Evolutionary conservation across 2,797 vertebrate species (phyloP), one percentile per base, ranked within the genome.

Genomic region (Leuciscus waleckii): DNA sequence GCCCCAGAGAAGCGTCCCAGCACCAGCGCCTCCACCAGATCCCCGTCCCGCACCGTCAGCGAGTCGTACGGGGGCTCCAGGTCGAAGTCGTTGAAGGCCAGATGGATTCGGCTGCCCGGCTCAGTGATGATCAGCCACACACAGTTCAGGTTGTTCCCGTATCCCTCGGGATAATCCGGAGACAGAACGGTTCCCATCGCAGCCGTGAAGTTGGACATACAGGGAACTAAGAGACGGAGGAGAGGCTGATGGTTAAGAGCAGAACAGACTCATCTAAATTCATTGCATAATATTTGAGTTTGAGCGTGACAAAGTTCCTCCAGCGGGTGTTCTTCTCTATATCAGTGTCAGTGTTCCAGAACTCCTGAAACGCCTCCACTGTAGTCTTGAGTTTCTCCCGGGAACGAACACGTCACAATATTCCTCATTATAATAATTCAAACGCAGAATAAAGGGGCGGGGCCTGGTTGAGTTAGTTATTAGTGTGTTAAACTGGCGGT

Each of bases 131-230:
- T 98, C 85, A 98, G 96, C 98, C 98, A 99, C 85, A 99, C 97
- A 29, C 98, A 99, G 91, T 99, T 99, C 90, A 99, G 95, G 90
- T 99, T 99, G 94, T 99, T 99, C n/a, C 98, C 98, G 70, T 99
- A 99, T 77, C 98, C 98, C 81, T 99, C 98, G 39, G 98, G 98
- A 93, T 99, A 99, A 92, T 99, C 98, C 0, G 98, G 98, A 78
- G 98, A 99, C 89, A 99, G 94, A 46, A 99, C 98, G 0, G 98
- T 99, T 84, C 98, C 98, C 96, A 97, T 96, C 0, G 98, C 97
- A 65, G 97, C 98, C 16, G 98, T 99, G 90, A 99, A 99, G 95
- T 99, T 99, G 89, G 98, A 99, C 88, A 99, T 97, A 90, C 98
- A 99, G 76, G 98, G 98, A 93, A 99, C 98, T 99, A 94, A 81